A percentile compares a stretch with the other conserved stretches of the same genome.
Evolutionary conservation across 2,888 invertebrate species (phyloP).

Genomic region (Bimastos eiseni): DNA sequence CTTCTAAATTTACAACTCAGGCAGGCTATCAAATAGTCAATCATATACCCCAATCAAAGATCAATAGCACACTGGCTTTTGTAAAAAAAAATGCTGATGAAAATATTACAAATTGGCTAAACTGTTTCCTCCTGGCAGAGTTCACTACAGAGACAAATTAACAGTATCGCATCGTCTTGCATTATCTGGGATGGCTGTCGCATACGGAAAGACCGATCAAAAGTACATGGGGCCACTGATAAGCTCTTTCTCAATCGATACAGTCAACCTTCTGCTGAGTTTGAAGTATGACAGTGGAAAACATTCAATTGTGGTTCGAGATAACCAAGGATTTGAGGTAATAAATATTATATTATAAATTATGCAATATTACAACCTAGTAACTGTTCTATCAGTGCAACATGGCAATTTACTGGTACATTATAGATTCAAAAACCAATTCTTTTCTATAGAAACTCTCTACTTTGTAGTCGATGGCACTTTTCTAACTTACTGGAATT

Average conservation of each 20-base stretch:
- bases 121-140: slow-evolving; percentile 26
- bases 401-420: too few species aligned
- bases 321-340: slow-evolving; percentile 45
- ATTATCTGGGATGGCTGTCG: slow-evolving; percentile 48
- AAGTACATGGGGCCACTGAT: slow-evolving; percentile 48
- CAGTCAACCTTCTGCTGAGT: background rate
- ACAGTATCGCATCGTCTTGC: slow-evolving; percentile 49
- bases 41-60: background rate
- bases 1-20: background rate
- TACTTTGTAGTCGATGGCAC: background rate
- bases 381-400: too few species aligned
- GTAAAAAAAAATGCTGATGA: background rate
- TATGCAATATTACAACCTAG: too few species aligned
- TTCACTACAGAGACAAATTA: slow-evolving; percentile 50
- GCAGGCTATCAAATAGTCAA: background rate
- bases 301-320: slow-evolving; percentile 40
- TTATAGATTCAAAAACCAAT: background rate
- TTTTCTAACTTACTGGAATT: background rate
- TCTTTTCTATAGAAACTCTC: background rate
- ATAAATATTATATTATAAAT: background rate
- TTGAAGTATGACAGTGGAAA: slow-evolving; percentile 15
- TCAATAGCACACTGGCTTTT: background rate
- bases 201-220: slow-evolving; percentile 44
- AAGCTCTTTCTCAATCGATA: slow-evolving; percentile 26
- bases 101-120: background rate